Conservation (phyloP, 2,888 invertebrate species). For the Melitaea athalia region DNA sequence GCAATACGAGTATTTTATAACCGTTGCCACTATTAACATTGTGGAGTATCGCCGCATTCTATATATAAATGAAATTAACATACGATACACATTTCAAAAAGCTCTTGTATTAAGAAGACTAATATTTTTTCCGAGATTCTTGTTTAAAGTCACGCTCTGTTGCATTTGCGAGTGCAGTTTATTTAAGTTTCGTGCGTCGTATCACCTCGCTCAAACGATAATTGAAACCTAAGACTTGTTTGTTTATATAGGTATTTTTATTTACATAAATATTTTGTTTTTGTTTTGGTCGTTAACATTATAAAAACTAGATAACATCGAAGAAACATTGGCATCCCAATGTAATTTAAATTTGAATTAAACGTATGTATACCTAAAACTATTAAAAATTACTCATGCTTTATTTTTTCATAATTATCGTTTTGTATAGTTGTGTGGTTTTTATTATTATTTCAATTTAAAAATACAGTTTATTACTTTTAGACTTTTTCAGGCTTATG, state of each 20-base stretch:
- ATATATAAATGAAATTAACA: background rate
- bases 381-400: no score
- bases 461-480: no score
- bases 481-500: no score
- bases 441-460: no score
- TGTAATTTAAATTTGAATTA: no score
- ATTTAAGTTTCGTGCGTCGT: conserved; percentile 24
- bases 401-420: no score
- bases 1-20: no score
- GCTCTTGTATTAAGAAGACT: background rate
- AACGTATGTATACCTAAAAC: no score
- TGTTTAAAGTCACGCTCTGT: conserved; percentile 27
- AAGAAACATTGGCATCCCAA: background rate
- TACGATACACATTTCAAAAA: background rate
- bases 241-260: no score
- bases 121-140: conserved; percentile 16
- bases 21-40: no score
- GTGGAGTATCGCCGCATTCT: background rate
- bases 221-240: conserved; percentile 11
- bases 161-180: conserved; percentile 23
- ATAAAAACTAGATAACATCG: background rate
- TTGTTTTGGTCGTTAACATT: conserved; percentile 1
- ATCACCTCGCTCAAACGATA: conserved; percentile 19
- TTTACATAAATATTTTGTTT: background rate
- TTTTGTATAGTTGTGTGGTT: no score